Percentiles rank a stretch among this genome's conserved stretches.
Conservation (phyloP, 2,113 vertebrate species). For the Prolemur simus region DNA sequence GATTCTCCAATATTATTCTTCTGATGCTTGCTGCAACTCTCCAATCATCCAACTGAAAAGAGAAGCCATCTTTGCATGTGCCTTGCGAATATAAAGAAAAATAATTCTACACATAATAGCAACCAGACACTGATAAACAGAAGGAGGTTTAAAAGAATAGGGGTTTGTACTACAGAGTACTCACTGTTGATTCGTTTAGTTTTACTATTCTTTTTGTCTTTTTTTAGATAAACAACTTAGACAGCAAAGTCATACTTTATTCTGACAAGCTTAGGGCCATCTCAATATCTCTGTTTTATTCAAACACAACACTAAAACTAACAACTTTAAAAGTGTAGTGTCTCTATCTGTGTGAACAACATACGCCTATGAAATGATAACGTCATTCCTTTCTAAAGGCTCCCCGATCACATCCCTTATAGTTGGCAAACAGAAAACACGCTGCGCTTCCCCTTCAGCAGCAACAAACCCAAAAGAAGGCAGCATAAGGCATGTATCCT, state of each 20-base stretch:
- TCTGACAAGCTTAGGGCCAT: neutral
- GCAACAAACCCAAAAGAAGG: slow-evolving; percentile 7
- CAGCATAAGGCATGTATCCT: slow-evolving; percentile 32
- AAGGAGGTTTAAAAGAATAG: neutral
- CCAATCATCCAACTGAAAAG: neutral
- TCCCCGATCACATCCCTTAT: neutral
- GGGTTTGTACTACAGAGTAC: neutral
- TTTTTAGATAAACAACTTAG: neutral
- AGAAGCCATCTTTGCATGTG: neutral
- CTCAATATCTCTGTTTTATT: neutral
- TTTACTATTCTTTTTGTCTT: neutral
- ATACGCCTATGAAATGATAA: neutral
- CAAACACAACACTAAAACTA: neutral
- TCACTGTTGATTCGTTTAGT: neutral
- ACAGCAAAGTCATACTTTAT: neutral
- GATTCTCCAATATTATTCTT: neutral
- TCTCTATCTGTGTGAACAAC: neutral
- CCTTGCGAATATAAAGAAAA: neutral
- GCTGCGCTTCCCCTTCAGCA: neutral
- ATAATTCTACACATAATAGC: neutral
- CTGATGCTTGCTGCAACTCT: neutral
- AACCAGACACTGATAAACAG: neutral
- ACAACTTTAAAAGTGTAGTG: neutral
- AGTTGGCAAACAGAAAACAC: slow-evolving; percentile 41
- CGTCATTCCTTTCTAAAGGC: neutral